Percentiles rank a stretch among this genome's conserved stretches.
These are phyloP conservation scores for Umimayanthus chanpuru DNA, from an alignment of 92 coral and sea anemone species.

Conservation along the genomic window DNA sequence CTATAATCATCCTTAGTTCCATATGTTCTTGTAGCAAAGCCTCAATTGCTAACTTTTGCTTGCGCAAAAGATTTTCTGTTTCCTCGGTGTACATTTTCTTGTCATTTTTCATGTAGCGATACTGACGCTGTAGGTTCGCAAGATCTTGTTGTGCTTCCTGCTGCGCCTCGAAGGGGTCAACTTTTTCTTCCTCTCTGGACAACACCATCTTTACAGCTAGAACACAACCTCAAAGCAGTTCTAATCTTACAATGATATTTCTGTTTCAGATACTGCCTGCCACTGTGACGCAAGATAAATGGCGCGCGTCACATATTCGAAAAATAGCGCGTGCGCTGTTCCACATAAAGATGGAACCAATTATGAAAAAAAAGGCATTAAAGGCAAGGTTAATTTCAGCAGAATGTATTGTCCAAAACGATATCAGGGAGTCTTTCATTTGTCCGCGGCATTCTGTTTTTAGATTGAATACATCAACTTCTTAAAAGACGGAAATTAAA, in stretches of 20 bases:
- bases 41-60: constrained; percentile 80
- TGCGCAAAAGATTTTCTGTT: constrained; percentile 80
- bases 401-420: too few species aligned
- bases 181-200: constrained; percentile 79
- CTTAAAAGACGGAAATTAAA: too few species aligned
- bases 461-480: too few species aligned
- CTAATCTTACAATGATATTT: not conserved
- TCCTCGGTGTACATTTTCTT: constrained; percentile 83
- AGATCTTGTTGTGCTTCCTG: constrained; percentile 91
- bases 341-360: too few species aligned
- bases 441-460: too few species aligned
- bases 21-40: constrained; percentile 70
- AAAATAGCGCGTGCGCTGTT: not conserved
- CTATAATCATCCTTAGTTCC: constrained; percentile 68
- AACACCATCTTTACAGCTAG: constrained; percentile 25
- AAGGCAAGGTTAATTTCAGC: too few species aligned
- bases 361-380: too few species aligned
- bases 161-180: constrained; percentile 81
- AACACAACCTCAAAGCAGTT: not conserved
- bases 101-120: constrained; percentile 85
- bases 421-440: too few species aligned
- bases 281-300: constrained; percentile 16
- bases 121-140: constrained; percentile 76
- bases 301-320: not conserved
- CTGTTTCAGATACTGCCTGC: not conserved